Percentiles rank a stretch among this genome's conserved stretches.
Conservation (phyloP, 1,140 invertebrate species). For the Centruroides sculpturatus region DNA sequence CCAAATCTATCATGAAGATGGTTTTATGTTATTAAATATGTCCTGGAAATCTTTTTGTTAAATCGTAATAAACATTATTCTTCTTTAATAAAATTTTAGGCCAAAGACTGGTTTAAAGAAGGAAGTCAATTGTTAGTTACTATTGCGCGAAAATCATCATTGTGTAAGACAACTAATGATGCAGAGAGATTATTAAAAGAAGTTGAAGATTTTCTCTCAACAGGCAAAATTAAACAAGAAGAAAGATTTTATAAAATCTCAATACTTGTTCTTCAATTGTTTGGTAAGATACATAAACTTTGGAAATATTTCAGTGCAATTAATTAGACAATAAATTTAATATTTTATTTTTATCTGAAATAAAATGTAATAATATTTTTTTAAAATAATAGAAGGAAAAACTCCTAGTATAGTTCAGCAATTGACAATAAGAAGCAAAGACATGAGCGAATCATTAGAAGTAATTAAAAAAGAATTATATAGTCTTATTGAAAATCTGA, state of each 20-base stretch:
- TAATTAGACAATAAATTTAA: too few species aligned
- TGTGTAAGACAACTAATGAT: conserved; percentile 44
- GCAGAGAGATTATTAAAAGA: conserved; percentile 41
- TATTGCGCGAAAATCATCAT: conserved; percentile 47
- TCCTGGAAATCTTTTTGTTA: too few species aligned
- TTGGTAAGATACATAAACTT: conserved; percentile 34
- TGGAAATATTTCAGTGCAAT: too few species aligned
- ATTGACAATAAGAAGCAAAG: conserved; percentile 46
- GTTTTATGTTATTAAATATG: too few species aligned
- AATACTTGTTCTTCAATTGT: conserved; percentile 45
- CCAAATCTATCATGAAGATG: too few species aligned
- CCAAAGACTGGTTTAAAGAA: conserved; percentile 56
- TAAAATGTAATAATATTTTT: too few species aligned
- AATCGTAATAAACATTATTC: too few species aligned
- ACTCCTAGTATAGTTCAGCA: background rate
- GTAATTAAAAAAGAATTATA: conserved; percentile 47
- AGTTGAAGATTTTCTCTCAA: conserved; percentile 49
- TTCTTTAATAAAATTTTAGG: conserved; percentile 27
- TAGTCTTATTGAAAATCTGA: conserved; percentile 42
- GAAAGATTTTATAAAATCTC: conserved; percentile 49
- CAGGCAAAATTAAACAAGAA: conserved; percentile 49
- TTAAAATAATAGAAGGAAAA: too few species aligned
- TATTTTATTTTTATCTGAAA: too few species aligned
- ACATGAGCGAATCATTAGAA: conserved; percentile 53
- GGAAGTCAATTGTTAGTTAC: conserved; percentile 52